Percentiles rank a stretch among this genome's conserved stretches.
These are phyloP conservation scores for Cichladusa arquata DNA, from an alignment of 2,113 vertebrate species.

Conservation along the genomic window DNA sequence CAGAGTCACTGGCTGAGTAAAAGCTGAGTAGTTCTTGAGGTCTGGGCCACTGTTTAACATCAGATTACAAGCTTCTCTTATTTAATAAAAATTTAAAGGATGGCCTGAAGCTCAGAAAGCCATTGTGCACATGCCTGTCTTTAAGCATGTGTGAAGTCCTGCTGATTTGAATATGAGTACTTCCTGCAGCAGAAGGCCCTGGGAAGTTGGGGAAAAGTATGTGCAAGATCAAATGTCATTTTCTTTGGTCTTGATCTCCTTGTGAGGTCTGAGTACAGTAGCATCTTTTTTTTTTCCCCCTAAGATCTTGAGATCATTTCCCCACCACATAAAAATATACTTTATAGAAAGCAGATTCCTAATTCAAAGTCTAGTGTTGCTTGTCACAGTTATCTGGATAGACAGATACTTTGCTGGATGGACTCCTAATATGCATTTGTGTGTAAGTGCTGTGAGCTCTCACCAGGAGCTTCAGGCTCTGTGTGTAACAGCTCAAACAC, in stretches of 20 bases:
- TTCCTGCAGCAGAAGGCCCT: not conserved
- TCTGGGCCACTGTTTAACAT: not conserved
- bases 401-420: not conserved
- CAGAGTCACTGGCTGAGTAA: not conserved
- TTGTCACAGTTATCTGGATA: not conserved
- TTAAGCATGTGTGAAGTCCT: not conserved
- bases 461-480: not conserved
- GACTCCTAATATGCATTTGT: not conserved
- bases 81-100: not conserved
- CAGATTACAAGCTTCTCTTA: not conserved
- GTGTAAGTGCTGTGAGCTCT: not conserved
- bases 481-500: not conserved
- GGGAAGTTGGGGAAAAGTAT: not conserved
- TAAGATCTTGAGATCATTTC: not conserved
- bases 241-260: not conserved
- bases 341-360: not conserved
- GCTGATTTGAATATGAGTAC: not conserved
- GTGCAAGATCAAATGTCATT: not conserved
- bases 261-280: not conserved
- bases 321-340: not conserved
- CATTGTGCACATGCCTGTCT: not conserved
- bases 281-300: not conserved
- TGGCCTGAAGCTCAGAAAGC: not conserved
- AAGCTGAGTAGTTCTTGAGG: not conserved
- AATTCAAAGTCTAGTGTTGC: not conserved